Evolutionary conservation across 2,113 vertebrate species (phyloP), one percentile per base, ranked within the genome.

Genomic region (Vidua chalybeata): DNA sequence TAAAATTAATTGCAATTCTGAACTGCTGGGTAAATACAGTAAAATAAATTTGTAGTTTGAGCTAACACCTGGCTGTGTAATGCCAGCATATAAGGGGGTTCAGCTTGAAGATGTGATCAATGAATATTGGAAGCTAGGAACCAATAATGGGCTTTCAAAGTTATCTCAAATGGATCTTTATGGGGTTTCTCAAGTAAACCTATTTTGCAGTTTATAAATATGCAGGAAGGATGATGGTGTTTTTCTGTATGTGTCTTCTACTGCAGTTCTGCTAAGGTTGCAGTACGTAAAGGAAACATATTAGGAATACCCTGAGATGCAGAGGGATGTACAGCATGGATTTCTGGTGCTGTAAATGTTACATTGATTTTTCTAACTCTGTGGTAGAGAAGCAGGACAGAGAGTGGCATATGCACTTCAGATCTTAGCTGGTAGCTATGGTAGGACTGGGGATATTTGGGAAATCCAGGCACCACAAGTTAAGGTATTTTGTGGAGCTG

Each of bases 331-430:
- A 15, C 21, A 75, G 2, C 3, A 16, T 33, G 22, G 30, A 31
- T 62, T 87, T 72, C 11, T 73, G 55, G 21, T 37, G 63, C n/a
- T 62, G 15, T 48, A 85, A 81, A 59, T 4, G 3, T 45, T 64
- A 46, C 15, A 7, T 1, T 24, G 52, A 14, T 76, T 74, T 71
- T 45, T 77, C 52, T 84, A 45, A 2, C 3, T 19, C 9, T 11
- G 0, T 7, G 19, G 10, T 4, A 56, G 46, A 74, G n/a, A n/a
- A 87, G 41, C 14, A 78, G 63, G 10, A 39, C 0, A 3, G 26
- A 63, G 17, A 55, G 37, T 0, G 0, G 27, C 12, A 27, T 2
- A 15, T 1, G 2, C 1, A 0, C 43, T 89, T 66, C 24, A 55
- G 43, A 48, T 51, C 39, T 77, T 67, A 83, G 23, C 17, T 48